These are phyloP conservation scores for Xanthostigma xanthostigma DNA, from an alignment of 2,888 invertebrate genomes.

Conservation along the genomic window DNA sequence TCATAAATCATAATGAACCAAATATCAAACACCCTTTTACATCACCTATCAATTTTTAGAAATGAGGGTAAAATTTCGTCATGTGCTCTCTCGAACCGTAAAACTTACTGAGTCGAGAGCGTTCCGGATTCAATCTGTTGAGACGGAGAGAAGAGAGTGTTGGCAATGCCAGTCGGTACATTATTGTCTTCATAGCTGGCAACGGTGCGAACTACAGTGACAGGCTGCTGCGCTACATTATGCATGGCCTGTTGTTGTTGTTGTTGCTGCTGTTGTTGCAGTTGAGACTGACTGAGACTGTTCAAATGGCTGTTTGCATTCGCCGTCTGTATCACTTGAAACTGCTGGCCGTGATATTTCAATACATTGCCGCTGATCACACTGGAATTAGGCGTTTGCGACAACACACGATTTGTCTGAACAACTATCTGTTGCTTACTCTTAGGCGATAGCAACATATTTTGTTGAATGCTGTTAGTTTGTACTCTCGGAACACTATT, in stretches of 20 bases:
- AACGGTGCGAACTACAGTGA: slow-evolving; percentile 6
- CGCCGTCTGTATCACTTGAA: neutral
- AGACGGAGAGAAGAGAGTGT: slow-evolving; percentile 1
- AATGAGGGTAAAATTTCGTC: too few relatives aligned
- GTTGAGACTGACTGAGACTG: neutral
- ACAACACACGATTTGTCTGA: neutral
- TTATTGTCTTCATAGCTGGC: slow-evolving; percentile 7
- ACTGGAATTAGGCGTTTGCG: neutral
- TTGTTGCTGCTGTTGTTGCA: neutral
- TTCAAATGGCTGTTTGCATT: too few relatives aligned
- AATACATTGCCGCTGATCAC: neutral
- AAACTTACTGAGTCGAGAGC: too few relatives aligned
- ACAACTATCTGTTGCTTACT: neutral
- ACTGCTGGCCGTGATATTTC: slow-evolving; percentile 5
- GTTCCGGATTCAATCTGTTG: too few relatives aligned
- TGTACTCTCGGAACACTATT: too few relatives aligned
- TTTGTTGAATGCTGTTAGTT: neutral
- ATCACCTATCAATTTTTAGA: too few relatives aligned
- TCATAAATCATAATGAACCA: too few relatives aligned
- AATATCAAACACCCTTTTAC: too few relatives aligned
- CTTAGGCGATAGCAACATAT: neutral
- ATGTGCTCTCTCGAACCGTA: too few relatives aligned
- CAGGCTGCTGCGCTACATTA: neutral
- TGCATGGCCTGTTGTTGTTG: neutral
- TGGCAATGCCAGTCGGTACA: slow-evolving; percentile 5